Evolutionary conservation across 2,797 vertebrate species (phyloP), one percentile per base, ranked within the genome.

Genomic region (Myotis daubentonii): DNA sequence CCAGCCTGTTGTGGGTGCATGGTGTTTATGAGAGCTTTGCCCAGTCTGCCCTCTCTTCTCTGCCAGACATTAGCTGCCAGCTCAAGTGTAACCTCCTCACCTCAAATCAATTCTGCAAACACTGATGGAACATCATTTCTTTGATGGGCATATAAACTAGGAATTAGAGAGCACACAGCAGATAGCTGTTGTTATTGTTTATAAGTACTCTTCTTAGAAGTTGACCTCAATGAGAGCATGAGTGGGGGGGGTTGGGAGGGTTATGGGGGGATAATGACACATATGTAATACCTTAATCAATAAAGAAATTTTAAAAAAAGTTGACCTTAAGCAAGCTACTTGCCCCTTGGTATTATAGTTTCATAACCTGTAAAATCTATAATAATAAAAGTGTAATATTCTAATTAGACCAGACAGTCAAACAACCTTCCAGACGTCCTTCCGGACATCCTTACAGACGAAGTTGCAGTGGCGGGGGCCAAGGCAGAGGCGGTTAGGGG

Each of bases 81-180:
- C 70, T 83, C 30, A 36, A 51, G 78, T 19, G 79, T 88, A 53
- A 86, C 33, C 68, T 91, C 72, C 57, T 85, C 44, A 49, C 36
- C 22, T 70, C 71, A 57, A 65, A 96, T 95, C 95, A 91, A 87
- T 95, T 96, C 75, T 86, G 84, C 86, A 96, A 95, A 97, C 70
- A 95, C 91, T 80, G 80, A 74, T 57, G 49, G 74, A 94, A 83
- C 70, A 38, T 92, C 87, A 74, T 66, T 94, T 82, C 44, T 89
- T 51, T 38, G 62, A 90, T 41, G 65, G 62, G 71, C 36, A 25
- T 36, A 19, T 13, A 3, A 6, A 16, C 57, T 79, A 60, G 75
- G 81, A 94, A 89, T 55, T 10, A 80, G 87, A 38, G 88, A 47
- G 28, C 36, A 57, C 20, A 30, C 4, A 44, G n/a, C 68, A 65